Evolutionary conservation across 2,797 vertebrate species (phyloP), one percentile per base, ranked within the genome.

Genomic region (Alectoris magna): DNA sequence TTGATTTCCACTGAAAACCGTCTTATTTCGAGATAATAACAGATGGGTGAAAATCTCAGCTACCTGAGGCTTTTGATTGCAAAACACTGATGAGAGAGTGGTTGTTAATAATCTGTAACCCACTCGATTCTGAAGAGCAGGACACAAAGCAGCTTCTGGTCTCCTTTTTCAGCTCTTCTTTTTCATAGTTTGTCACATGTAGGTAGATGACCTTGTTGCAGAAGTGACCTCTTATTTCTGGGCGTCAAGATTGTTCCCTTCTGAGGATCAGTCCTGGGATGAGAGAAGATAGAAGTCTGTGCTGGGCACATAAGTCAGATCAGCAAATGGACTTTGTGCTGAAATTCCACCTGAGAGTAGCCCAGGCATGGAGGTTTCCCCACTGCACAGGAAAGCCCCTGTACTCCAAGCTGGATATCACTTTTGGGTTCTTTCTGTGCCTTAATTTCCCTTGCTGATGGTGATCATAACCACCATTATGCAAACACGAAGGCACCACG

Each of bases 11-110:
- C 41, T 71, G 91, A 77, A 90, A 87, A 93, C 64, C 5, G 15
- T 62, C 44, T 55, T 44, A 39, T 62, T 90, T 88, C 41, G 82
- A 55, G 2, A 1, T 22, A 66, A 84, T 27, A 74, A 76, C 86
- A 93, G 91, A 91, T 88, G 85, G 71, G 73, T 38, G 80, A 91
- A 64, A 94, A 46, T 87, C 89, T 90, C 67, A 26, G 75, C 6
- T 87, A 80, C 88, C 93, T 87, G 87, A 66, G 74, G 82, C 69
- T 81, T 91, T 85, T 22, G 69, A 71, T 41, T 80, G 84, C 75
- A 69, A 67, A 71, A 38, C 39, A 34, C 62, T 90, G 84, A 80
- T 84, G 76, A 94, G 74, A 51, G 58, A 90, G 38, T 84, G 91
- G 88, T 85, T 71, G 81, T 82, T 94, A 90, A 67, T 0, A 4